Conservation (phyloP, 2,113 vertebrate species). For the Odocoileus virginianus region DNA sequence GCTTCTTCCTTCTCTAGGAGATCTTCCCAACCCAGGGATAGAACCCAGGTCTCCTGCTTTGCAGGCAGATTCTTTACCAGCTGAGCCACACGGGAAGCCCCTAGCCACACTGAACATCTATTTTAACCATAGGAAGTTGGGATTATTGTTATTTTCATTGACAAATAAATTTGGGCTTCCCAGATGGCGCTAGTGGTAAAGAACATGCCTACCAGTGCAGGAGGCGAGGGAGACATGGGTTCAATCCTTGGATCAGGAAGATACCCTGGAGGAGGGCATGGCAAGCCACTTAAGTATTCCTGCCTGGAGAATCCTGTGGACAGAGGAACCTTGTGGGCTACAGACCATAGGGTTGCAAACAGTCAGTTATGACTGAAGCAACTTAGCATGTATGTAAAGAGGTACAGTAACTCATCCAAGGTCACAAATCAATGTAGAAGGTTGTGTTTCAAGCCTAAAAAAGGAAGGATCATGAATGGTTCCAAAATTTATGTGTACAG, state of each 20-base stretch:
- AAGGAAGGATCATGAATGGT: neutral
- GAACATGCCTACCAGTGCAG: neutral
- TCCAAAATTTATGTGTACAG: neutral
- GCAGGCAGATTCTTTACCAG: neutral
- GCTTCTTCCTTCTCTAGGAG: neutral
- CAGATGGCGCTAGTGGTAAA: neutral
- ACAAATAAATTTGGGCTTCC: neutral
- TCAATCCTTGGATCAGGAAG: neutral
- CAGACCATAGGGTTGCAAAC: rapidly evolving
- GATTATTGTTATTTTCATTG: neutral
- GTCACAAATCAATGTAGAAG: neutral
- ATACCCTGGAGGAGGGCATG: neutral
- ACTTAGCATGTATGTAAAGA: neutral
- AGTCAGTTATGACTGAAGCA: neutral
- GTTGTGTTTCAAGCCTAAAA: neutral
- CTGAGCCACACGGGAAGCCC: neutral
- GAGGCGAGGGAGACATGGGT: neutral
- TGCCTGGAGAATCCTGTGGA: neutral
- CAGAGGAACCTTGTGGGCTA: neutral
- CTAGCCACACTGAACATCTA: neutral
- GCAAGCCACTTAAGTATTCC: neutral
- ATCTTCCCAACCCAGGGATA: neutral
- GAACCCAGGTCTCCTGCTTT: neutral
- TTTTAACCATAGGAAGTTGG: neutral
- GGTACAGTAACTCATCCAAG: neutral